Evolutionary conservation across 2,797 vertebrate species (phyloP).

Genomic region (Malacoctenus gilli): DNA sequence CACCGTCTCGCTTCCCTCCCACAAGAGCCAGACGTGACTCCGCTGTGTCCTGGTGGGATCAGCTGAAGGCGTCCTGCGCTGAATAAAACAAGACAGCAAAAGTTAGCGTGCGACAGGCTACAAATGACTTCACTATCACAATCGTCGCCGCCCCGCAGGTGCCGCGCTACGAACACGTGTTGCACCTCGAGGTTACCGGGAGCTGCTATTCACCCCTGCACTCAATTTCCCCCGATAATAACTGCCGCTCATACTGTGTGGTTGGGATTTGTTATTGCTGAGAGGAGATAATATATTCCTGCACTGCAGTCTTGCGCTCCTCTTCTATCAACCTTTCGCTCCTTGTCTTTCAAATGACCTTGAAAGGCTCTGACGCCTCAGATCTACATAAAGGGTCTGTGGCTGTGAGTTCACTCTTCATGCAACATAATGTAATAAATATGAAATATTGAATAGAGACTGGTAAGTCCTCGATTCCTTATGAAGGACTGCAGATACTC

Average conservation of each 20-base stretch:
- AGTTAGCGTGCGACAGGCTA: constrained; percentile 41
- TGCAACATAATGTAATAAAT: constrained; percentile 37
- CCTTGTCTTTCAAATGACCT: constrained; percentile 59
- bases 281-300: constrained; percentile 54
- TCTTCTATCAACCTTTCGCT: constrained; percentile 24
- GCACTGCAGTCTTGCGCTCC: constrained; percentile 23
- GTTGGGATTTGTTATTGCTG: constrained; percentile 40
- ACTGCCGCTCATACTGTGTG: constrained; percentile 18
- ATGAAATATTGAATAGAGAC: constrained; percentile 9
- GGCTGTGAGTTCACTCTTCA: constrained; percentile 53
- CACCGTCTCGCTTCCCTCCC: constrained; percentile 45
- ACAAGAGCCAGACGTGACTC: constrained; percentile 56
- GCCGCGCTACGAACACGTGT: constrained; percentile 34
- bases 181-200: constrained; percentile 51
- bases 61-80: constrained; percentile 40
- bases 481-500: constrained; percentile 19
- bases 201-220: constrained; percentile 42
- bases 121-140: constrained; percentile 48
- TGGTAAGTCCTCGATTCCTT: constrained; percentile 12
- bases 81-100: constrained; percentile 63
- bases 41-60: constrained; percentile 51
- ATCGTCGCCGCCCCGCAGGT: constrained; percentile 51
- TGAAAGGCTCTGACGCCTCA: constrained; percentile 43
- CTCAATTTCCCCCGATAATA: constrained; percentile 60
- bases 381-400: constrained; percentile 24